A percentile compares a stretch with the other conserved stretches of the same genome.
These are phyloP conservation scores for Calidris pugnax DNA, from an alignment of 2,113 vertebrate genomes.

Conservation along the genomic window DNA sequence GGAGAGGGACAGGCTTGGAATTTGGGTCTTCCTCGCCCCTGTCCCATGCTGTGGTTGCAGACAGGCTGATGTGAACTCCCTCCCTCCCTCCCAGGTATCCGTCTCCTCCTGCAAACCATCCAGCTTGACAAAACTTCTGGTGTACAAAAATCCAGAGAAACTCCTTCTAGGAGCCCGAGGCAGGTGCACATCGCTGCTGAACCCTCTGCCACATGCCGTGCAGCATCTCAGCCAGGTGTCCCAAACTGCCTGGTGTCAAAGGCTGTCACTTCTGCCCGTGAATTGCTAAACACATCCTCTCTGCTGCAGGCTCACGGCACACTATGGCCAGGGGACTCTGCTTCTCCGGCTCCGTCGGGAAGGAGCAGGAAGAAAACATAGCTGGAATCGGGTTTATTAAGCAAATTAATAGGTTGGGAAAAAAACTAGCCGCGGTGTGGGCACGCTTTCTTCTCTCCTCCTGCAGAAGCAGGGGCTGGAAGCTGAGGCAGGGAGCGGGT, in stretches of 20 bases:
- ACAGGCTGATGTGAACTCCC: background rate
- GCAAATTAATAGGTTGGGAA: background rate
- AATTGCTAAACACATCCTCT: background rate
- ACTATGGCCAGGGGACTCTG: background rate
- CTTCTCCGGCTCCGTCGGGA: background rate
- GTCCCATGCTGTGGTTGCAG: background rate
- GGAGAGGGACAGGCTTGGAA: background rate
- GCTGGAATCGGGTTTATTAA: constrained; percentile 11
- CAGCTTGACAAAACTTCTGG: background rate
- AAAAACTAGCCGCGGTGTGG: background rate
- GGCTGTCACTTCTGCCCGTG: background rate
- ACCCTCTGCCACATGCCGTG: constrained; percentile 7
- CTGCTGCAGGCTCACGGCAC: background rate
- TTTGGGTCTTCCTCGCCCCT: background rate
- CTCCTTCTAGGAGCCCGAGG: constrained; percentile 2
- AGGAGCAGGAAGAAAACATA: background rate
- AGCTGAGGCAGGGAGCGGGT: background rate
- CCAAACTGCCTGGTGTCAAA: background rate
- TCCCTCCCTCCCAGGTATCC: background rate
- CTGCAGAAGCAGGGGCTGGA: background rate
- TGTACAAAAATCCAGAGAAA: background rate
- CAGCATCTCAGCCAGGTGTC: background rate
- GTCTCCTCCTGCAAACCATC: background rate
- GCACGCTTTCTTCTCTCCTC: background rate
- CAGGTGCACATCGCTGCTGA: background rate